Evolutionary conservation across 2,113 vertebrate genomes (phyloP).

Genomic region (Ceyx cyanopectus): DNA sequence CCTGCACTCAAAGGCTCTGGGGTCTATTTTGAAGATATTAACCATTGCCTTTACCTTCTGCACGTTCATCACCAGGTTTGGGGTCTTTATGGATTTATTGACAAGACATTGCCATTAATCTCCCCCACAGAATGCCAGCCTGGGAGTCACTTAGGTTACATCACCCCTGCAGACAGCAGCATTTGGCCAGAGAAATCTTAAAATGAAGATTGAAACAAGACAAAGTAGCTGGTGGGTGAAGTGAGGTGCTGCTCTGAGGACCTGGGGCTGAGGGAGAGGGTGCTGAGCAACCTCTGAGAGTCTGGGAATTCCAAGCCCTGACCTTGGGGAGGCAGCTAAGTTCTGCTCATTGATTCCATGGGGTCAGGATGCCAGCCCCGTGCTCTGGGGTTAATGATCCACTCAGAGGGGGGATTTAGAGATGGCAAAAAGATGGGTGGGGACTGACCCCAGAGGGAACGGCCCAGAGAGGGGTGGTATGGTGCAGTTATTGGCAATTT

Average conservation of each 20-base stretch:
- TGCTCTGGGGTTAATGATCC: background rate
- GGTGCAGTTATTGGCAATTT: background rate
- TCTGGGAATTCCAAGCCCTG: background rate
- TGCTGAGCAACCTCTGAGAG: background rate
- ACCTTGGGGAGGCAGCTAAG: background rate
- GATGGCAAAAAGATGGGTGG: accelerated
- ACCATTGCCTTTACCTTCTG: conserved; percentile 43
- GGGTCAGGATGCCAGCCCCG: background rate
- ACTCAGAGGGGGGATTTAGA: background rate
- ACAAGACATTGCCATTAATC: conserved; percentile 62
- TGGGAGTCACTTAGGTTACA: conserved; percentile 28
- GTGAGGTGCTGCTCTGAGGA: background rate
- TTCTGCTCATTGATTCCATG: background rate
- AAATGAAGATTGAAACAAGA: background rate
- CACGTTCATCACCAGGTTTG: conserved; percentile 14
- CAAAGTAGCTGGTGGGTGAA: background rate
- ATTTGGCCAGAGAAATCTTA: background rate
- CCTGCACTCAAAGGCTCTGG: conserved; percentile 54
- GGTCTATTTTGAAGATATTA: conserved; percentile 71
- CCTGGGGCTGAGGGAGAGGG: background rate
- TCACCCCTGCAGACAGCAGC: background rate
- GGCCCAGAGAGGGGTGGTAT: accelerated
- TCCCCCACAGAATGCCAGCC: conserved; percentile 17
- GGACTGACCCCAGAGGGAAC: accelerated
- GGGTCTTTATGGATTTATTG: conserved; percentile 74